Conservation (phyloP, 2,888 invertebrate genomes). For the Dryadula phaetusa region DNA sequence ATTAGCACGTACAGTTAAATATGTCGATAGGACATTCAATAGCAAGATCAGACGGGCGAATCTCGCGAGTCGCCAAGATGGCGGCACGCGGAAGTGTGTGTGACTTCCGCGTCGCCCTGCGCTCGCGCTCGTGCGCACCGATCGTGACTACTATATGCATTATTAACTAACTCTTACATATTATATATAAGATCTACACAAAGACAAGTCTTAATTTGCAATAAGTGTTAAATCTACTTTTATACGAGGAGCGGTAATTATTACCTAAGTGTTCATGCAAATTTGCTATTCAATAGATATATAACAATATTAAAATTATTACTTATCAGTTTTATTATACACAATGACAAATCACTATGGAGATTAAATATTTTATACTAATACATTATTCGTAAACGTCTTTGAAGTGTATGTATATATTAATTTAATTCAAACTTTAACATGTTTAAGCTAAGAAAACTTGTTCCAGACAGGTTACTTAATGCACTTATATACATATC, state of each 20-base stretch:
- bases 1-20: constrained; percentile 44
- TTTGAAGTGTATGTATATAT: background rate
- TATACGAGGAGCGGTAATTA: constrained; percentile 1
- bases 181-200: constrained; percentile 59
- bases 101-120: constrained; percentile 75
- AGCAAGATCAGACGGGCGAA: constrained; percentile 59
- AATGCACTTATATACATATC: constrained; percentile 13
- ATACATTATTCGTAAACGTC: background rate
- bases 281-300: background rate
- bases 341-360: background rate
- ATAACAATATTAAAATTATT: background rate
- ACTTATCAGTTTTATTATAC: background rate
- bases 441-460: background rate
- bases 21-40: constrained; percentile 50
- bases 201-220: constrained; percentile 46
- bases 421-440: background rate
- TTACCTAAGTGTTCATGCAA: constrained; percentile 17
- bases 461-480: constrained; percentile 15
- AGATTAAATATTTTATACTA: background rate
- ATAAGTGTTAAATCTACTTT: constrained; percentile 14
- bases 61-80: constrained; percentile 78
- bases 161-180: constrained; percentile 63
- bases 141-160: constrained; percentile 75
- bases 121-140: constrained; percentile 63
- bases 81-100: constrained; percentile 81